phyloP scores from a whole-genome alignment of 2,888 invertebrate species.

The Beris chalybata region DNA sequence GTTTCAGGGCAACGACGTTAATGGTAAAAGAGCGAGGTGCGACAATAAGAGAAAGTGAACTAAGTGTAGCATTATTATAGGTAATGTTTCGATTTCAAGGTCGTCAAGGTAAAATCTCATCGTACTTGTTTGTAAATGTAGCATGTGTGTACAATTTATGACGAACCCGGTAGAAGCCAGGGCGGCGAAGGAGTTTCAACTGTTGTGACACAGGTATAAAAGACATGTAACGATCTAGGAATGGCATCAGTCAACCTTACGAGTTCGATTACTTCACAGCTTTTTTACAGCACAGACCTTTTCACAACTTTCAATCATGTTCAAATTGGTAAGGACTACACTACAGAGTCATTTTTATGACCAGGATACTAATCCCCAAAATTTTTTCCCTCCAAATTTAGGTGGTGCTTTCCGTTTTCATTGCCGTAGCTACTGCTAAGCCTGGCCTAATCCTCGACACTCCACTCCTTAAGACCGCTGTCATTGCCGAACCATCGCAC shows the following conservation, averaged over 20 bases:
- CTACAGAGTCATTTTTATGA: background rate
- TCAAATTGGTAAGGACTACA: conserved; percentile 33
- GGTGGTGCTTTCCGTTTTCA: conserved; percentile 40
- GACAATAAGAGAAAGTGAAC: conserved; percentile 28
- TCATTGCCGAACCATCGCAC: conserved; percentile 36
- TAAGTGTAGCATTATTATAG: conserved; percentile 12
- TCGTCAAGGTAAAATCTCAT: conserved; percentile 31
- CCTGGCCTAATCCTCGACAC: conserved; percentile 20
- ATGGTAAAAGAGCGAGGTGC: background rate
- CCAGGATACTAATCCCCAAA: background rate
- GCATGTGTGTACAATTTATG: conserved; percentile 11
- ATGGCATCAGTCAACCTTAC: conserved; percentile 29
- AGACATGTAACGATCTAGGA: conserved; percentile 21
- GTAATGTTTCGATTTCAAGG: conserved; percentile 22
- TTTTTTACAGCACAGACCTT: conserved; percentile 34
- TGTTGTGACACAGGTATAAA: conserved; percentile 27
- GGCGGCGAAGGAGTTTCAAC: conserved; percentile 11
- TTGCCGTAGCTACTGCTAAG: conserved; percentile 39
- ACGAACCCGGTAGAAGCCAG: conserved; percentile 24
- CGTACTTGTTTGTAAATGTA: conserved; percentile 18
- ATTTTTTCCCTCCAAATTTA: conserved; percentile 18
- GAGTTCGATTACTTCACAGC: conserved; percentile 29
- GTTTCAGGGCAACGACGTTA: conserved; percentile 11
- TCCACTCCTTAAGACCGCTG: conserved; percentile 17
- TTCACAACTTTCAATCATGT: conserved; percentile 30